Percentiles rank a stretch among this genome's conserved stretches.
Conservation (phyloP, 1,140 invertebrate genomes). For the Mycetomoellerius zeteki region DNA sequence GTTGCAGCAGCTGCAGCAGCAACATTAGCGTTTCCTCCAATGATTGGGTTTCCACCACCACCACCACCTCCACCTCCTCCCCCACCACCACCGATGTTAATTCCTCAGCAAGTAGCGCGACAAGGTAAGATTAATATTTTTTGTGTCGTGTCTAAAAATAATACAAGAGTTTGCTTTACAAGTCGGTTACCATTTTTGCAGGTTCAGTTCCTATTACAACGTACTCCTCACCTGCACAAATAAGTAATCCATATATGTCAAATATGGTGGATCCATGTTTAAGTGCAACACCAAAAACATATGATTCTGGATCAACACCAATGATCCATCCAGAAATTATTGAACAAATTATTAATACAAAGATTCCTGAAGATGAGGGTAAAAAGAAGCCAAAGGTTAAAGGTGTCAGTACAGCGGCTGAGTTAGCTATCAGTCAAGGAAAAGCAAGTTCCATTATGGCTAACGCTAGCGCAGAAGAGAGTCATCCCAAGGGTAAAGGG, state of each 20-base stretch:
- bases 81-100: conserved; percentile 87
- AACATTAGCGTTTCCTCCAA: conserved; percentile 80
- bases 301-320: conserved; percentile 79
- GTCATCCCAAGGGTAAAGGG: conserved; percentile 89
- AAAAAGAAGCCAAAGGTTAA: conserved; percentile 90
- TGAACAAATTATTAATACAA: conserved; percentile 88
- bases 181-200: conserved; percentile 55
- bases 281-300: conserved; percentile 82
- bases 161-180: neutral
- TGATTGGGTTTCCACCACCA: conserved; percentile 85
- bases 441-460: conserved; percentile 87
- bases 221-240: conserved; percentile 84
- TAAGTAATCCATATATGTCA: conserved; percentile 83
- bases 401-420: conserved; percentile 87
- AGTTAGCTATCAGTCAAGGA: conserved; percentile 86
- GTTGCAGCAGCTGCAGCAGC: conserved; percentile 83
- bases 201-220: conserved; percentile 84
- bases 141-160: conserved; percentile 10
- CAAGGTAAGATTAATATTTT: conserved; percentile 77
- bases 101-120: conserved; percentile 88
- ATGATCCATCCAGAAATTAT: conserved; percentile 85
- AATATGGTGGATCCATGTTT: conserved; percentile 83
- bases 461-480: conserved; percentile 89
- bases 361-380: conserved; percentile 89
- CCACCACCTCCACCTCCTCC: conserved; percentile 89